Evolutionary conservation across 2,113 vertebrate species (phyloP), one percentile per base, ranked within the genome.

Genomic region (Ageneiosus marmoratus): DNA sequence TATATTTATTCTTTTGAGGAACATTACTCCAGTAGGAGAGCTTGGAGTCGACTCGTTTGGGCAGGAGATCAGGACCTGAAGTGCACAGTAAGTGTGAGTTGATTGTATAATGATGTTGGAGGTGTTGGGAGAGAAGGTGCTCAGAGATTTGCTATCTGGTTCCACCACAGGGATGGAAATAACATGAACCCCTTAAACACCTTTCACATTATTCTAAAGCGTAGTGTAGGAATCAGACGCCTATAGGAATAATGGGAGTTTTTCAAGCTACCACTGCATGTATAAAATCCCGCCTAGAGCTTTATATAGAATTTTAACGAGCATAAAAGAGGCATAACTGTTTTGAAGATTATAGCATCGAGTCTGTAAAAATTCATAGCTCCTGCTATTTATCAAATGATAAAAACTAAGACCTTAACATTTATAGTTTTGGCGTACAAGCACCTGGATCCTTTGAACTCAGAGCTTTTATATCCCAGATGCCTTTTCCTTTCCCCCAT

Each of bases 201-300:
- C 1, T 3, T 32, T 51, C 15, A n/a, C n/a, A n/a, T n/a, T n/a
- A 53, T 75, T 8, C n/a, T 20, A 53, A 29, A 18, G 4, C 4
- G 24, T 69, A 37, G n/a, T 29, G 44, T 73, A 73, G 29, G 50
- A 50, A 29, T 50, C 44, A 18, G 15, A 74, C 6, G 50, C 18
- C 1, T 48, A 50, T 18, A 50, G 24, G 50, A 48, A 46, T 72
- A 27, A 4, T 18, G 70, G 6, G 16, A 16, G 46, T 27, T 73
- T 44, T n/a, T 50, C 69, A 50, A 2, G 10, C 48, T 50, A 13
- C 1, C 20, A 22, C 12, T 44, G 4, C 20, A 24, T 32, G 20
- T 67, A 56, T 48, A 44, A 83, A 70, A 78, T 34, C 16, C 83
- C 62, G 63, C 37, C 41, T 37, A 32, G 51, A 83, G 63, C 82